These are phyloP conservation scores for Biston stratarius DNA, from an alignment of 2,888 invertebrate genomes.

Conservation along the genomic window DNA sequence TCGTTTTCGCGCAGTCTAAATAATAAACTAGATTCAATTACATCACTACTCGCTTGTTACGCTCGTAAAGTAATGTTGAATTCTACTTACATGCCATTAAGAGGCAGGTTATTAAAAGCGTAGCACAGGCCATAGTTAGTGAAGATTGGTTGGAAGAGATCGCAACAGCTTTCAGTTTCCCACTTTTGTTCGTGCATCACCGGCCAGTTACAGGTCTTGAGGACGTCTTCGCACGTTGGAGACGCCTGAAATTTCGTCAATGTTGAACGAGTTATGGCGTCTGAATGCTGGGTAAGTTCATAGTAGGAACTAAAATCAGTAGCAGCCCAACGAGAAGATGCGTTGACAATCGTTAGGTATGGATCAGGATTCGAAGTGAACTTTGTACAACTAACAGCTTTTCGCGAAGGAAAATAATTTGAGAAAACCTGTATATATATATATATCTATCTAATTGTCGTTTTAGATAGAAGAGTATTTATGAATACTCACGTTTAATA, in stretches of 20 bases:
- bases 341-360: too few species aligned
- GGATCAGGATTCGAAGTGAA: too few species aligned
- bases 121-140: constrained; percentile 79
- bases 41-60: too few species aligned
- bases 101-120: constrained; percentile 77
- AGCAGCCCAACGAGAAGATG: too few species aligned
- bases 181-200: constrained; percentile 61
- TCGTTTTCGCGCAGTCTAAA: too few species aligned
- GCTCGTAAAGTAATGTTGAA: too few species aligned
- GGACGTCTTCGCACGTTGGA: constrained; percentile 73
- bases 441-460: too few species aligned
- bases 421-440: too few species aligned
- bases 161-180: constrained; percentile 72
- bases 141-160: constrained; percentile 72
- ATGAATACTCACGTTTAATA: too few species aligned
- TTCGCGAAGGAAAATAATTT: too few species aligned
- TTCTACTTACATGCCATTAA: constrained; percentile 74
- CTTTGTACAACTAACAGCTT: too few species aligned
- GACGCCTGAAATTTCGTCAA: constrained; percentile 59
- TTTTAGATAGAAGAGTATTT: too few species aligned
- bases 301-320: not conserved
- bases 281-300: not conserved
- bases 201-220: constrained; percentile 79
- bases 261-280: not conserved
- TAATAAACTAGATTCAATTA: not conserved